Base-by-base conservation (phyloP, 1,140 invertebrate species). In the Bathynomus jamesi region DNA sequence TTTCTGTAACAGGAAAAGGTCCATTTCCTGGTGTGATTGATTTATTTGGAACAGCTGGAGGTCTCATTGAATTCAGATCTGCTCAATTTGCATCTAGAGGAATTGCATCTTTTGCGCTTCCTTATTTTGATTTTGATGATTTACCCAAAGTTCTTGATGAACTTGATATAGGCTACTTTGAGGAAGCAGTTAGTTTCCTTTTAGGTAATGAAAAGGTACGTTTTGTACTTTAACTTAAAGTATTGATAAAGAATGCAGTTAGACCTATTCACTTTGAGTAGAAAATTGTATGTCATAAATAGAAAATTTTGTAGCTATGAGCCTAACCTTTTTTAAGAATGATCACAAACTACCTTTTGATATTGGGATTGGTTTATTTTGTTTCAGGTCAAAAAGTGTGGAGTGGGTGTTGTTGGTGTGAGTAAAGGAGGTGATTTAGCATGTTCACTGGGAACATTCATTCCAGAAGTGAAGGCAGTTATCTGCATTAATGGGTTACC, bases 361-460 rank as follows among this genome's bases (percentile, higher is more conserved):
- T n/a, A n/a, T n/a, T n/a, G n/a, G n/a, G n/a, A n/a, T n/a, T n/a
- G n/a, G n/a, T n/a, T n/a, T n/a, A n/a, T n/a, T n/a, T n/a, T n/a
- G n/a, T 67, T 73, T 3, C 67, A 73, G 72, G 67, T 73, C 4
- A 17, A 21, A 40, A 61, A 69, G 28, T 31, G 4, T 28, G 72
- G 67, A 10, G 67, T 73, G n/a, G 72, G 67, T 13, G 67, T 28
- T n/a, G 65, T 69, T 28, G 72, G 61, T n/a, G 28, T n/a, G 3
- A 73, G 72, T 65, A 73, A 69, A 32, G 72, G 72, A 13, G 71
- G 25, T n/a, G 72, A 73, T n/a, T 13, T 69, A 3, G 72, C 61
- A 4, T 25, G 61, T 5, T 69, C 61, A 31, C 69, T 73, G 72
- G 72, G 61, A 17, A 10, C 46, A 27, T 69, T 28, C 27, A 64